These are phyloP conservation scores for Babylonia areolata DNA, from an alignment of 1,140 invertebrate genomes.

Conservation along the genomic window DNA sequence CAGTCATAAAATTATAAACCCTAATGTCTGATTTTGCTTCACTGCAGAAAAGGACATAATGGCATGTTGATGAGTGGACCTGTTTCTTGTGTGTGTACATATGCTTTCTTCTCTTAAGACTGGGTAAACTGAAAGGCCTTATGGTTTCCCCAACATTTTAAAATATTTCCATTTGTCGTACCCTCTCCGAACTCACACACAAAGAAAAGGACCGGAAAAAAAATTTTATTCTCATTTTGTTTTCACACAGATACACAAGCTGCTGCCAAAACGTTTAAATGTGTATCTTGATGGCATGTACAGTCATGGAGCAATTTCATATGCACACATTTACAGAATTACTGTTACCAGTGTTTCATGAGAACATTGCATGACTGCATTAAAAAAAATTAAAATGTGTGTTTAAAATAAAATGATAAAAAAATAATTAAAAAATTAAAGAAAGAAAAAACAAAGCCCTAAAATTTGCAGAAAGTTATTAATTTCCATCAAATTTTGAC, in stretches of 20 bases:
- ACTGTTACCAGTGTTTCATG: neutral
- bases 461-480: conserved; percentile 22
- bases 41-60: too few relatives aligned
- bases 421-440: neutral
- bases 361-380: neutral
- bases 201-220: neutral
- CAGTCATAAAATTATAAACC: too few relatives aligned
- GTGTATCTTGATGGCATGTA: neutral
- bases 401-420: neutral
- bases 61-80: too few relatives aligned
- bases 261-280: neutral
- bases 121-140: too few relatives aligned
- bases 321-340: neutral
- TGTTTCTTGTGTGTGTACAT: too few relatives aligned
- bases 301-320: neutral
- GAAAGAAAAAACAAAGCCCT: neutral
- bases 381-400: neutral
- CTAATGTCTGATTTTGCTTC: too few relatives aligned
- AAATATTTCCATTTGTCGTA: too few relatives aligned
- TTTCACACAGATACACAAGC: neutral
- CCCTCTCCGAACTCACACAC: too few relatives aligned
- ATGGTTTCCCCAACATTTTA: too few relatives aligned
- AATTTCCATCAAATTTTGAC: conserved; percentile 34
- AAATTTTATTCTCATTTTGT: conserved; percentile 2
- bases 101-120: too few relatives aligned